Base-by-base conservation (phyloP, 2,888 invertebrate genomes). In the Cosmia trapezina region DNA sequence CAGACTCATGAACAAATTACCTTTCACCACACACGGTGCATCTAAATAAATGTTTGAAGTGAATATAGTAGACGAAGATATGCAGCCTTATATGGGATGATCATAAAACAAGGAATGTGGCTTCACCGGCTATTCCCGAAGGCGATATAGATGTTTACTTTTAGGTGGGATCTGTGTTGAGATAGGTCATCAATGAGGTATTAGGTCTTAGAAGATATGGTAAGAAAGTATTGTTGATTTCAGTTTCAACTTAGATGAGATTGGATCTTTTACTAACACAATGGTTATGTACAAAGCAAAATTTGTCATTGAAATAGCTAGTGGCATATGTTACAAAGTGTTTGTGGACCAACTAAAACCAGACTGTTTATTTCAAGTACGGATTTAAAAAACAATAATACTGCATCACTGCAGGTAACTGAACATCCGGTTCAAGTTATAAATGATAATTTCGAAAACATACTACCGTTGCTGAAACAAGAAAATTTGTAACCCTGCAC, bases 71-170 rank as follows among this genome's bases (percentile, higher is more conserved):
- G 43, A 37, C 12, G 43, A 51, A 70, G 71, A 71, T 70, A 78
- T 70, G 60, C 54, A 77, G 37, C n/a, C 49, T 17, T 75, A 61
- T 61, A 78, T 56, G 53, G 71, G 3, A 17, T n/a, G 78, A 37
- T 78, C 71, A 56, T 75, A 75, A 75, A 75, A 51, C 22, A 17
- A 78, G 41, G 75, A 78, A 75, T 75, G 72, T 61, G 54, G 72
- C 71, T 71, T 17, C 33, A 56, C 78, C 51, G 49, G 71, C 71
- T 61, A 61, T 56, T 7, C 17, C 41, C 59, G 47, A 22, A 37
- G 51, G 71, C 78, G 22, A 43, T 70, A 22, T 54, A 61, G 8
- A n/a, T 70, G 4, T n/a, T n/a, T n/a, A 33, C 43, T 28, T 45
- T 70, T 33, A 43, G 49, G 49, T 66, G 37, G 28, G 33, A n/a